Percentiles rank a stretch among this genome's conserved stretches.
phyloP scores from a whole-genome alignment of 2,113 vertebrate genomes.

The Syngnathoides biaculeatus region DNA sequence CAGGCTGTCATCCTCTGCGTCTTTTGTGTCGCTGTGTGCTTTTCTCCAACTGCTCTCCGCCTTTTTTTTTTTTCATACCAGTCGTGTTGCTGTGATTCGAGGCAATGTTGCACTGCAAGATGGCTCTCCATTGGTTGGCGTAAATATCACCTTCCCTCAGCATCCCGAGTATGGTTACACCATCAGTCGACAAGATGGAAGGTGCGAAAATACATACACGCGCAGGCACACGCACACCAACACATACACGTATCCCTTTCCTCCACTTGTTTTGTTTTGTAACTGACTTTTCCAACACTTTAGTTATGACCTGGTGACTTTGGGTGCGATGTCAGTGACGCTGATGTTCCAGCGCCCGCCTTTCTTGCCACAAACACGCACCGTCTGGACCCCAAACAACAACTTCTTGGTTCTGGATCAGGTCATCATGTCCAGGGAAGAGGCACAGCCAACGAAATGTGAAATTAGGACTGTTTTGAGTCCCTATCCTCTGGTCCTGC shows the following conservation, averaged over 20 bases:
- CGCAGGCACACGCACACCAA: slow-evolving; percentile 42
- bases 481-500: slow-evolving; percentile 90
- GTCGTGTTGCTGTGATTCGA: slow-evolving; percentile 88
- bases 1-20: slow-evolving; percentile 40
- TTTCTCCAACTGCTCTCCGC: slow-evolving; percentile 6
- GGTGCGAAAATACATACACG: slow-evolving; percentile 76
- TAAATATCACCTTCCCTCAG: slow-evolving; percentile 94
- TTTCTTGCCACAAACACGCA: slow-evolving; percentile 86
- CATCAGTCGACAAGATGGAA: slow-evolving; percentile 93
- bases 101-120: slow-evolving; percentile 87
- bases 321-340: slow-evolving; percentile 88
- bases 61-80: slow-evolving; percentile 54
- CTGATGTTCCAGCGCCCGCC: slow-evolving; percentile 94
- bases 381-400: slow-evolving; percentile 95
- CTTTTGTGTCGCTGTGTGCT: slow-evolving; percentile 17
- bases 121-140: slow-evolving; percentile 90
- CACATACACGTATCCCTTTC: slow-evolving; percentile 7
- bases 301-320: slow-evolving; percentile 94
- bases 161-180: slow-evolving; percentile 93
- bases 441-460: slow-evolving; percentile 74
- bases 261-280: background rate
- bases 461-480: slow-evolving; percentile 85
- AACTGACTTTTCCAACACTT: background rate
- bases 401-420: slow-evolving; percentile 91
- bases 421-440: slow-evolving; percentile 86